phyloP scores from a whole-genome alignment of 2,113 vertebrate species.

The Bungarus multicinctus region DNA sequence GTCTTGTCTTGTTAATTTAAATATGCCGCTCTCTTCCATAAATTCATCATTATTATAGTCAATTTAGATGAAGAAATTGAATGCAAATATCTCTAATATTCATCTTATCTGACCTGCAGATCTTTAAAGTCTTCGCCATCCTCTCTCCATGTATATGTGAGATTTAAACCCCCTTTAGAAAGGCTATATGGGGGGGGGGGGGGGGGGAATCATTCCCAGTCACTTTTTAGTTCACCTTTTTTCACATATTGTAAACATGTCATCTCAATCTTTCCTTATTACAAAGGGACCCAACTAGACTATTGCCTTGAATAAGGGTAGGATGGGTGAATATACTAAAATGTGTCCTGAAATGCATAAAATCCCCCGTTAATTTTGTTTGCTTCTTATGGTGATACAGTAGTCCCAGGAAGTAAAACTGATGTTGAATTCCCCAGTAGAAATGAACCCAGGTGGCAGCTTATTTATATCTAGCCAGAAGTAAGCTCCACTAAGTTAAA shows the following conservation, averaged over 20 bases:
- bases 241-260: background rate
- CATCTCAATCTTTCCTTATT: background rate
- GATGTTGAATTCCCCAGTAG: background rate
- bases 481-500: background rate
- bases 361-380: background rate
- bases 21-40: background rate
- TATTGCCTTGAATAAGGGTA: background rate
- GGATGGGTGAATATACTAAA: background rate
- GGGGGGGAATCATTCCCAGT: background rate
- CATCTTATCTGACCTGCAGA: background rate
- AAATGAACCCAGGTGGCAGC: background rate
- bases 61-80: fast-evolving
- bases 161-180: constrained; percentile 14
- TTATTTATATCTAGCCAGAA: background rate
- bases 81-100: background rate
- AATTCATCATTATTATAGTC: background rate
- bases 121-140: fast-evolving
- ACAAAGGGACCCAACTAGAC: background rate
- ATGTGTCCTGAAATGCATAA: background rate
- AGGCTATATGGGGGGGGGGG: constrained; percentile 1
- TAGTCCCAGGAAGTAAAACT: background rate
- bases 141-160: background rate
- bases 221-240: background rate
- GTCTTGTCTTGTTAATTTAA: background rate
- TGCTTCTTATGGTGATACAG: background rate